phyloP scores from a whole-genome alignment of 2,113 vertebrate genomes.

The Amphiprion ocellaris region DNA sequence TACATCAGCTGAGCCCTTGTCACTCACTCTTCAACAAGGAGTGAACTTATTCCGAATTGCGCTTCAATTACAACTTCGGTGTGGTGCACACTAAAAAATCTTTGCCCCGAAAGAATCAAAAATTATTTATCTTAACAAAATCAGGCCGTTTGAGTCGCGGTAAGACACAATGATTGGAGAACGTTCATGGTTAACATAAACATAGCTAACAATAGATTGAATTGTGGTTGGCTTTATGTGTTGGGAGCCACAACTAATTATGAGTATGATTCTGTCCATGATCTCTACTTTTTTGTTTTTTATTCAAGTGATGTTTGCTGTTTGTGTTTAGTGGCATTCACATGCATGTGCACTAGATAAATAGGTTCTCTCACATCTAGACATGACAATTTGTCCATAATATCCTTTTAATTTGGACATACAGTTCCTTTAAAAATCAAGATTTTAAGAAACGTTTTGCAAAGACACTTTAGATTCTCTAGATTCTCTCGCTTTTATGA shows the following conservation, averaged over 20 bases:
- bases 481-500: no score
- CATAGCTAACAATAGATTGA: not conserved
- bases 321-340: not conserved
- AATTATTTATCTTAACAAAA: not conserved
- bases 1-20: slow-evolving; percentile 50
- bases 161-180: not conserved
- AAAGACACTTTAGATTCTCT: no score
- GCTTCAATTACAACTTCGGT: not conserved
- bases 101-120: slow-evolving; percentile 6
- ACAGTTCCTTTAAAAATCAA: no score
- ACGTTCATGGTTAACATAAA: not conserved
- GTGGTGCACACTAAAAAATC: not conserved
- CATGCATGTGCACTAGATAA: not conserved
- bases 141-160: not conserved
- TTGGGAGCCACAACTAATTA: not conserved
- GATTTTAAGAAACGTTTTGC: no score
- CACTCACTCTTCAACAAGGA: slow-evolving; percentile 64
- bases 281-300: not conserved
- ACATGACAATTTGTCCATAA: no score
- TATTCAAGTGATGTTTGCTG: not conserved
- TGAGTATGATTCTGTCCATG: not conserved
- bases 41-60: slow-evolving; percentile 49
- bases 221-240: not conserved
- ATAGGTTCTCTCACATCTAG: no score
- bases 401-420: no score